These are phyloP conservation scores for Cochlearius cochlearius DNA, from an alignment of 2,113 vertebrate species.

Conservation along the genomic window DNA sequence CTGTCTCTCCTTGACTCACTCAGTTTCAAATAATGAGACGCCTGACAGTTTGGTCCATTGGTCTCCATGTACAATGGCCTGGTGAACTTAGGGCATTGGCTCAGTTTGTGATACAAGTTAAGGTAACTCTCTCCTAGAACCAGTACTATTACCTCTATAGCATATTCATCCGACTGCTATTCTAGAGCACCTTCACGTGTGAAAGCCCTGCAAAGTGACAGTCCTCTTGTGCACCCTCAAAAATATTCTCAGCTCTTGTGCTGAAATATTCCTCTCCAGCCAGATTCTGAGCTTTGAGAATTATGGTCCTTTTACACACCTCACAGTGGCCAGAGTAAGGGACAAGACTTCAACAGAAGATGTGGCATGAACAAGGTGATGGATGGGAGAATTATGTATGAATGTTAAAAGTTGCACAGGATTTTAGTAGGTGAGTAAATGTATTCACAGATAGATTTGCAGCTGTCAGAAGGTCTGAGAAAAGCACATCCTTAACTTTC, in stretches of 20 bases:
- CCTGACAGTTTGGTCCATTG: not conserved
- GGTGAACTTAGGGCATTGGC: not conserved
- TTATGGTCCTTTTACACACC: not conserved
- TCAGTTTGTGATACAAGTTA: not conserved
- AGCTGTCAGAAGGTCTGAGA: not conserved
- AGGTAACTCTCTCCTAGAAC: not conserved
- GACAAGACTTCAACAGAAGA: not conserved
- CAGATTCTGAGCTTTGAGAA: not conserved
- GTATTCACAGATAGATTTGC: not conserved
- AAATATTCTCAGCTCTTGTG: not conserved
- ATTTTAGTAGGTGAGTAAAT: not conserved
- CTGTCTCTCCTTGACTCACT: not conserved
- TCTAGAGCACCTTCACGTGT: not conserved
- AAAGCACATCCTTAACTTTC: not conserved
- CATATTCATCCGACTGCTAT: not conserved
- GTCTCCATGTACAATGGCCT: not conserved
- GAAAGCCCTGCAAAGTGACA: not conserved
- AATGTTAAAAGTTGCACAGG: not conserved
- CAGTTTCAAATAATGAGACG: not conserved
- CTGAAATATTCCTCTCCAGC: not conserved
- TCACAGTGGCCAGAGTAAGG: not conserved
- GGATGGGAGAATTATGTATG: not conserved
- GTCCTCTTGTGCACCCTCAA: not conserved
- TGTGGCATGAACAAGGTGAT: not conserved
- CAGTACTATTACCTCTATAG: not conserved